These are phyloP conservation scores for Polydrusus pterygomalis DNA, from an alignment of 2,888 invertebrate genomes.

Conservation along the genomic window DNA sequence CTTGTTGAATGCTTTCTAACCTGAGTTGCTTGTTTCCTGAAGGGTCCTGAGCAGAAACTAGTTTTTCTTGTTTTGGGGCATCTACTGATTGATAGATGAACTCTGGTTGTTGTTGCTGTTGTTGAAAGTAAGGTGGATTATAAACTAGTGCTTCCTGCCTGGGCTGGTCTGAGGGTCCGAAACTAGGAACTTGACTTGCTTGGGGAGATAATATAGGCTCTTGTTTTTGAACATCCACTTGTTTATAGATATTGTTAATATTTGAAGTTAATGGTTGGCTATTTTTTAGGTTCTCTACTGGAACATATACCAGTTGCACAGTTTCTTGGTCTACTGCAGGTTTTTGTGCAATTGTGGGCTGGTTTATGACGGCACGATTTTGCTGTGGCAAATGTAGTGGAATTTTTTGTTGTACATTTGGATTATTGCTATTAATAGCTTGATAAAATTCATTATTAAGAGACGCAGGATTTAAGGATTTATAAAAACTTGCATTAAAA, in stretches of 20 bases:
- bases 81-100: conserved; percentile 14
- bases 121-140: conserved; percentile 35
- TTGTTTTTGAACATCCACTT: conserved; percentile 55
- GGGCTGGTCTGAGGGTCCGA: conserved; percentile 71
- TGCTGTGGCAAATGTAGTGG: neutral
- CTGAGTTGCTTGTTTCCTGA: conserved; percentile 60
- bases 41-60: conserved; percentile 13
- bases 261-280: conserved; percentile 73
- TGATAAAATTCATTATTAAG: conserved; percentile 61
- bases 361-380: neutral
- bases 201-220: neutral
- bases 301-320: conserved; percentile 88
- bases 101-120: conserved; percentile 8
- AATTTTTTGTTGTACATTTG: conserved; percentile 27
- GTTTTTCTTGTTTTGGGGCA: conserved; percentile 36
- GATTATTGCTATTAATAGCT: conserved; percentile 50
- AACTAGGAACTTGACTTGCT: conserved; percentile 14
- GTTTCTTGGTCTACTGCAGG: conserved; percentile 70
- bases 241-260: conserved; percentile 63
- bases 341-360: conserved; percentile 1
- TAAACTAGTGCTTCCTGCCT: conserved; percentile 63
- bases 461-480: conserved; percentile 58
- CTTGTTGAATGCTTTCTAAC: conserved; percentile 68
- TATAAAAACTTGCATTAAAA: conserved; percentile 57
- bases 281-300: conserved; percentile 76